phyloP scores from a whole-genome alignment of 2,888 invertebrate species.

The Anarsia innoxiella region DNA sequence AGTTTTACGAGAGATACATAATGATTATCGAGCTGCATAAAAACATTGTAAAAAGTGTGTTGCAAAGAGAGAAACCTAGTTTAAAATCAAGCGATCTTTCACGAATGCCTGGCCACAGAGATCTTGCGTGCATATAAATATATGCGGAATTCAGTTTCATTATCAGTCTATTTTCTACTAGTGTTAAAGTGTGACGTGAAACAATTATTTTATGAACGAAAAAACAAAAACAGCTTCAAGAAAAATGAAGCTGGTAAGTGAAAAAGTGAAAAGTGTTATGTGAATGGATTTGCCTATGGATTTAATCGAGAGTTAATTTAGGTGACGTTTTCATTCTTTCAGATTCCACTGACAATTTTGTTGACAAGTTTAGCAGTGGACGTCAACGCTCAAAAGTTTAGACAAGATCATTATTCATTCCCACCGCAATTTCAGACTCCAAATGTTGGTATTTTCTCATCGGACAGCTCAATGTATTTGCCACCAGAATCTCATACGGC shows the following conservation, averaged over 20 bases:
- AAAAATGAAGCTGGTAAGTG: constrained; percentile 70
- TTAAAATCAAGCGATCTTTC: constrained; percentile 51
- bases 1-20: constrained; percentile 19
- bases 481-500: constrained; percentile 56
- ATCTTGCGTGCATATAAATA: constrained; percentile 69
- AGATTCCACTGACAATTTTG: constrained; percentile 48
- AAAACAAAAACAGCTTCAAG: constrained; percentile 42
- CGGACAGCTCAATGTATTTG: constrained; percentile 54
- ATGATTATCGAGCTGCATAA: constrained; percentile 14
- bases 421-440: constrained; percentile 49
- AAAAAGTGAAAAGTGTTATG: constrained; percentile 33
- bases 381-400: constrained; percentile 34
- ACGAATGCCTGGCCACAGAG: constrained; percentile 64
- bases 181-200: constrained; percentile 59
- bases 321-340: constrained; percentile 33
- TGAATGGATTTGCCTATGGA: constrained; percentile 26
- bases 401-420: constrained; percentile 49
- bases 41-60: constrained; percentile 24
- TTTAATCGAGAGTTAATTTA: constrained; percentile 31
- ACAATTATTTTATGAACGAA: constrained; percentile 31
- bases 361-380: constrained; percentile 33
- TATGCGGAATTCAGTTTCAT: constrained; percentile 74
- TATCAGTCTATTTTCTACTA: constrained; percentile 63
- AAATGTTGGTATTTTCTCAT: constrained; percentile 35
- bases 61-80: constrained; percentile 51